Conservation (phyloP, 2,888 invertebrate species). For the Leptinotarsa rubiginosa region DNA sequence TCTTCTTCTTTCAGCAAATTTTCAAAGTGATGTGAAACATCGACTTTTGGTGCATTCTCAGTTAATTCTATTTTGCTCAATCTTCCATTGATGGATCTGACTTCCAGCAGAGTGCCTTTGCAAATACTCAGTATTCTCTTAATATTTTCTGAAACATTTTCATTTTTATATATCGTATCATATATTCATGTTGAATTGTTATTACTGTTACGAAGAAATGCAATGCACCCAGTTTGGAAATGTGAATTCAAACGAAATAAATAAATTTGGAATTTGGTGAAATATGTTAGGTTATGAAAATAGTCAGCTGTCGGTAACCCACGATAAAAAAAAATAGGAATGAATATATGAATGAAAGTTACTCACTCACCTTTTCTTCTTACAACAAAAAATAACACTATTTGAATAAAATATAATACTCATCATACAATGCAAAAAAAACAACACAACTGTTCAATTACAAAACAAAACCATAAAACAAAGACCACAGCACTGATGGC, state of each 20-base stretch:
- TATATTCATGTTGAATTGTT: slow-evolving; percentile 12
- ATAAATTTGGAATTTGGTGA: slow-evolving; percentile 8
- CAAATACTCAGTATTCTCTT: slow-evolving; percentile 19
- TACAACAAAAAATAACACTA: slow-evolving; percentile 6
- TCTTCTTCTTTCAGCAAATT: too few relatives aligned
- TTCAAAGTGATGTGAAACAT: too few relatives aligned
- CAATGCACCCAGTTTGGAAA: slow-evolving; percentile 12
- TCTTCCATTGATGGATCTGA: too few relatives aligned
- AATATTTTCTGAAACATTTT: slow-evolving; percentile 5
- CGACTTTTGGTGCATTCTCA: slow-evolving; percentile 24
- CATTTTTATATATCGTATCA: slow-evolving; percentile 4
- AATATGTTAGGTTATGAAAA: slow-evolving; percentile 22
- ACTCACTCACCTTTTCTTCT: slow-evolving; percentile 12
- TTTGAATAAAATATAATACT: neutral
- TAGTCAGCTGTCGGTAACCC: slow-evolving; percentile 8
- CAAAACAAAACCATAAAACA: neutral
- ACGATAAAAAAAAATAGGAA: slow-evolving; percentile 19
- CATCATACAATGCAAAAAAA: slow-evolving; percentile 1
- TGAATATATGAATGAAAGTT: slow-evolving; percentile 13
- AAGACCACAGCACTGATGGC: neutral
- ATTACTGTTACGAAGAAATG: slow-evolving; percentile 6
- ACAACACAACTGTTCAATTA: neutral
- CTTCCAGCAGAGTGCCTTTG: slow-evolving; percentile 21
- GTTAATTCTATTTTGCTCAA: slow-evolving; percentile 22
- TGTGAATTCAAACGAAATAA: slow-evolving; percentile 5